Evolutionary conservation across 2,888 invertebrate species (phyloP), one percentile per base, ranked within the genome.

Genomic region (Eulithis testata): DNA sequence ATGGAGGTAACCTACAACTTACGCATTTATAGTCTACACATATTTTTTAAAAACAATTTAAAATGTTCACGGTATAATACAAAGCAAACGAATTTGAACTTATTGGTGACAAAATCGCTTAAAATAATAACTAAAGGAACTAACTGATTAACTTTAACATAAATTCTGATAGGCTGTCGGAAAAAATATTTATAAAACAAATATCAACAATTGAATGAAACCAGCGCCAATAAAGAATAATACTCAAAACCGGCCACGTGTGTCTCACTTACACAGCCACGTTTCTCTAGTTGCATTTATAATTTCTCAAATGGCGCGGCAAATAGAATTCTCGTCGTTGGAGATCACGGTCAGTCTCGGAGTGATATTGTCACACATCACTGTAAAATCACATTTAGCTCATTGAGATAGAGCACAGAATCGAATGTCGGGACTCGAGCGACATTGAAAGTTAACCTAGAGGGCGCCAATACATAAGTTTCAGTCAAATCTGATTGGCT

Each of bases 151-250:
- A 83, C 77, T 65, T 78, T 77, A 88, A 86, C 82, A 84, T 83
- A 52, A 86, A 86, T 75, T 72, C 70, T 66, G 76, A 77, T 73
- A 75, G 81, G 73, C 76, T 78, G 58, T 73, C 77, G 68, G 71
- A 76, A 82, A 86, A 86, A 83, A 82, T 91, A 90, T 90, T 85
- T 90, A 91, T 89, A 91, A 89, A 89, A 89, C 87, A 88, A 88
- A 21, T 52, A 78, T 85, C 76, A 90, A 90, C 89, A 89, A 88
- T 69, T 68, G 58, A 66, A 80, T 31, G 31, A 77, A 82, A 74
- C 76, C 14, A 9, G 53, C 60, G 53, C 45, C 53, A 53, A 47
- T 27, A 31, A 47, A 44, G 36, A 53, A 21, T 1, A 60, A 37
- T 31, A 37, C 12, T 3, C 43, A 44, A 55, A 44, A 44, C 9